phyloP scores from a whole-genome alignment of 2,888 invertebrate genomes.

The Drosophila pseudotakahashii region DNA sequence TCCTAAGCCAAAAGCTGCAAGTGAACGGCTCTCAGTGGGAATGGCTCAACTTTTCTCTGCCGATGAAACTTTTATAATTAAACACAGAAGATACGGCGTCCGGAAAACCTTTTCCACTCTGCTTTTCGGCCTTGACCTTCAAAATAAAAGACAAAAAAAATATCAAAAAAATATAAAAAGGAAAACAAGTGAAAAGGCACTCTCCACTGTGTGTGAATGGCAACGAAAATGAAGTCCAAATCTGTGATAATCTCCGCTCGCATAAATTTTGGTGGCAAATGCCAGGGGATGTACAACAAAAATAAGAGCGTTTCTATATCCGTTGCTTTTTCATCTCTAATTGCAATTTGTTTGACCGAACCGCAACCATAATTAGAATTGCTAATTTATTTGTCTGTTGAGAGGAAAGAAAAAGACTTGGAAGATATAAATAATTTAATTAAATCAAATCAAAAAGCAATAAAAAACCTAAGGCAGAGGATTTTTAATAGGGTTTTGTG shows the following conservation, averaged over 20 bases:
- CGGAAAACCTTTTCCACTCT: slow-evolving; percentile 45
- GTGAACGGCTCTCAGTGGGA: slow-evolving; percentile 14
- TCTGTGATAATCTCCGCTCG: slow-evolving; percentile 42
- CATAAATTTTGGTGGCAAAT: slow-evolving; percentile 31
- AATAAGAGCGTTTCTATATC: slow-evolving; percentile 3
- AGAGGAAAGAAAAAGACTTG: slow-evolving; percentile 1
- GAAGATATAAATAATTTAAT: slow-evolving; percentile 25
- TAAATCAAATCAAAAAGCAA: slow-evolving; percentile 31
- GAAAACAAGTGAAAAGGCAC: slow-evolving; percentile 12
- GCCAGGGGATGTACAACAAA: slow-evolving; percentile 6
- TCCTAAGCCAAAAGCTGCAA: slow-evolving; percentile 25
- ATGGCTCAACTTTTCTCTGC: slow-evolving; percentile 21
- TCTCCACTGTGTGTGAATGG: slow-evolving; percentile 22
- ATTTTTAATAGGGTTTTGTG: neutral
- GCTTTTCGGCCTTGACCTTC: slow-evolving; percentile 64
- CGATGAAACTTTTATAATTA: slow-evolving; percentile 64
- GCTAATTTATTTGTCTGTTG: slow-evolving; percentile 35
- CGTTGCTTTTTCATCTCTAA: slow-evolving; percentile 37
- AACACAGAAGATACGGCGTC: slow-evolving; percentile 45
- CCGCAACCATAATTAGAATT: slow-evolving; percentile 45
- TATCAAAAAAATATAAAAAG: slow-evolving; percentile 9
- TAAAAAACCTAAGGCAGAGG: neutral
- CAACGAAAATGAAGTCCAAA: slow-evolving; percentile 49
- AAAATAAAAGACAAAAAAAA: slow-evolving; percentile 8
- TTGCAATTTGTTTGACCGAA: slow-evolving; percentile 47